These are phyloP conservation scores for Bugulina stolonifera DNA, from an alignment of 2,888 invertebrate species.

Conservation along the genomic window DNA sequence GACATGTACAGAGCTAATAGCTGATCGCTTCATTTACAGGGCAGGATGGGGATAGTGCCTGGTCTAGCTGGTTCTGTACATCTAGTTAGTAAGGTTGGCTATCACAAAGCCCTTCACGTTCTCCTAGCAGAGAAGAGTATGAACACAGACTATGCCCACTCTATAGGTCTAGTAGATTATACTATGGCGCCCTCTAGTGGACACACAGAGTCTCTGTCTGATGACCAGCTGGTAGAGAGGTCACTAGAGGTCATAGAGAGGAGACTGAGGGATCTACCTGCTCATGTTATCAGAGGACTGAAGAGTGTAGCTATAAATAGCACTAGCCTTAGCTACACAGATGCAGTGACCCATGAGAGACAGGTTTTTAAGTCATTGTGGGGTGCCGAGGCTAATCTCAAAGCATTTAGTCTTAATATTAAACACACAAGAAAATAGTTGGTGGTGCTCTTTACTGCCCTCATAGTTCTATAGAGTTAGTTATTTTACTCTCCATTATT, in stretches of 20 bases:
- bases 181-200: slow-evolving; percentile 37
- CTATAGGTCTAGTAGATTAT: slow-evolving; percentile 53
- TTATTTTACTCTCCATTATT: no score
- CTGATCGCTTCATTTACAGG: slow-evolving; percentile 4
- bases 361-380: slow-evolving; percentile 52
- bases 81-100: slow-evolving; percentile 53
- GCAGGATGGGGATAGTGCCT: slow-evolving; percentile 55
- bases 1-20: no score
- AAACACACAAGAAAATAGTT: slow-evolving; percentile 45
- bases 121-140: slow-evolving; percentile 46
- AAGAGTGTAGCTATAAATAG: slow-evolving; percentile 43
- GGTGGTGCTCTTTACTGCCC: no score
- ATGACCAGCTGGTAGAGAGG: slow-evolving; percentile 45
- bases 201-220: slow-evolving; percentile 37
- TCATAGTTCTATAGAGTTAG: no score
- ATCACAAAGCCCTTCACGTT: slow-evolving; percentile 52
- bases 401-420: slow-evolving; percentile 46
- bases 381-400: slow-evolving; percentile 52
- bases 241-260: slow-evolving; percentile 32
- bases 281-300: slow-evolving; percentile 40
- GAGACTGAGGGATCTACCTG: slow-evolving; percentile 30
- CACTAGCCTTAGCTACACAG: slow-evolving; percentile 33
- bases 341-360: slow-evolving; percentile 47
- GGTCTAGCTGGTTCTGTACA: slow-evolving; percentile 57
- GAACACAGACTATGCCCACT: slow-evolving; percentile 45